Conservation (phyloP, 2,113 vertebrate genomes). For the Grammomys surdaster region DNA sequence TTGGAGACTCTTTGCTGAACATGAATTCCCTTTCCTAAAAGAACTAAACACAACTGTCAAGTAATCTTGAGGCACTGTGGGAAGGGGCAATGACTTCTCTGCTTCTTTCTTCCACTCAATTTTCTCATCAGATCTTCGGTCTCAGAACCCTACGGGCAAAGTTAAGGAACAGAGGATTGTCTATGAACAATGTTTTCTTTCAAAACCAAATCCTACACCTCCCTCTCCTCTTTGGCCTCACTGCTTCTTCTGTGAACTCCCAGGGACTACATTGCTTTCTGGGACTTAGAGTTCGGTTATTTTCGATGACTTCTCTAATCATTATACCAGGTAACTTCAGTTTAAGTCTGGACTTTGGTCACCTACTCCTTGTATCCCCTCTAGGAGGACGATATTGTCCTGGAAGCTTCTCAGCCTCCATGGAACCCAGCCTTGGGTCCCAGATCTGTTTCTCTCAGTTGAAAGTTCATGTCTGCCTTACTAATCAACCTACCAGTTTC, state of each 20-base stretch:
- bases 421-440: background rate
- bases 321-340: background rate
- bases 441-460: background rate
- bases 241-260: background rate
- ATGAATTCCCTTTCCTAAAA: background rate
- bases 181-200: background rate
- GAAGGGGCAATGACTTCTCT: background rate
- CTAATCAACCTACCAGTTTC: constrained; percentile 37
- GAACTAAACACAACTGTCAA: background rate
- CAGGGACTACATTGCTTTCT: background rate
- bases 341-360: background rate
- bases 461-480: constrained; percentile 30
- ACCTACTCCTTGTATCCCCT: background rate
- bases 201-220: background rate
- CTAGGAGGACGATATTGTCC: background rate
- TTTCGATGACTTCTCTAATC: background rate
- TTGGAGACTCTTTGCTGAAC: background rate
- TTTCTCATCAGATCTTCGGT: background rate
- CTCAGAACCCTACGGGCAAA: background rate
- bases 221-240: background rate
- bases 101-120: background rate
- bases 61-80: background rate
- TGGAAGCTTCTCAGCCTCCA: background rate
- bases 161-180: background rate
- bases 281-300: background rate